phyloP scores from a whole-genome alignment of 2,888 invertebrate genomes.

The Morpho helenor region DNA sequence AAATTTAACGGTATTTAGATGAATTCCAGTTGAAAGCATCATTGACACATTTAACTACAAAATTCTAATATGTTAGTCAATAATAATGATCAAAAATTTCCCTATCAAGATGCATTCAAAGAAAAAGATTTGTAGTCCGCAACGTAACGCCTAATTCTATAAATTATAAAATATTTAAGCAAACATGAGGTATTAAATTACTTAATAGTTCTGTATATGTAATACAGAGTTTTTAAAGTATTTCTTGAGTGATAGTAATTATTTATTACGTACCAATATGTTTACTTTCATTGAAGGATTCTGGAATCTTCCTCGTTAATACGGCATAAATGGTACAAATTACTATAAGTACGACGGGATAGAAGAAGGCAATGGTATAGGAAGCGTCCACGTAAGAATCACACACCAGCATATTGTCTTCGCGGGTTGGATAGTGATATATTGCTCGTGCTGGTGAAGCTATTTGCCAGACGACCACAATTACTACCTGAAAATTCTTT shows the following conservation, averaged over 20 bases:
- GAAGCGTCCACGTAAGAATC: conserved; percentile 94
- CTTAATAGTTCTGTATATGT: too few species aligned
- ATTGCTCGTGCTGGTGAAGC: conserved; percentile 95
- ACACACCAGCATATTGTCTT: conserved; percentile 94
- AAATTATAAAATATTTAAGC: too few species aligned
- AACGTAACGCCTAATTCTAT: too few species aligned
- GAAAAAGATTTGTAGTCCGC: too few species aligned
- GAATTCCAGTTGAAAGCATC: background rate
- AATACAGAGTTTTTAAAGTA: background rate
- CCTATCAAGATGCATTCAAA: too few species aligned
- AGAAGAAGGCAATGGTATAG: conserved; percentile 94
- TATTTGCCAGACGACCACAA: conserved; percentile 93
- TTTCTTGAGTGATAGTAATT: background rate
- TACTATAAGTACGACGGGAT: conserved; percentile 92
- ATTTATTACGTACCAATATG: conserved; percentile 86
- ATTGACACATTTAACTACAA: background rate
- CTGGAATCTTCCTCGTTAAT: conserved; percentile 96
- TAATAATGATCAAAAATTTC: too few species aligned
- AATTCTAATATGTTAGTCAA: too few species aligned
- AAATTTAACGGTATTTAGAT: background rate
- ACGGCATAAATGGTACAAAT: conserved; percentile 97
- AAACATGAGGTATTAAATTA: too few species aligned
- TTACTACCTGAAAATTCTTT: conserved; percentile 78
- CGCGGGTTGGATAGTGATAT: conserved; percentile 91
- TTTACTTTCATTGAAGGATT: conserved; percentile 98